Base-by-base conservation (phyloP, 2,888 invertebrate genomes). In the Tetheella fluctuosa region DNA sequence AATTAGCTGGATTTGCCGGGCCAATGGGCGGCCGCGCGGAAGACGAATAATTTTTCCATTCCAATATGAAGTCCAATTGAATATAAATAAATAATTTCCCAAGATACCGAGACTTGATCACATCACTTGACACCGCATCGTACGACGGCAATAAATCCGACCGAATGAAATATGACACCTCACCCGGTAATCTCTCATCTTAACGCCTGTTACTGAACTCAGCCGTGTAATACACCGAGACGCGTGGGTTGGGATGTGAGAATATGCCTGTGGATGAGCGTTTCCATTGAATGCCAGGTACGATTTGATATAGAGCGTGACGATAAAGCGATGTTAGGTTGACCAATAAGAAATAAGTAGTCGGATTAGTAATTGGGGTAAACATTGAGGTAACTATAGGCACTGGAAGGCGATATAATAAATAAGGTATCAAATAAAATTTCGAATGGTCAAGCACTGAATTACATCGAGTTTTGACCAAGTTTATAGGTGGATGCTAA, bases 121-220 rank as follows among this genome's bases (percentile, higher is more conserved):
- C 39, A 60, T 63, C 67, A 71, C 64, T 56, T 68, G 73, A 71
- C 68, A 73, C 68, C 62, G 37, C 61, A 64, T 55, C 60, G 64
- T 65, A 57, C 59, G 34, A 64, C 48, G 48, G 72, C 76, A 66
- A 83, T 84, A 81, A 84, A 85, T 84, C 80, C 74, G 65, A 60
- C 73, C 69, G 71, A 79, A 80, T 83, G 85, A 80, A 82, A 85
- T 81, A 80, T 75, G 79, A 81, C 77, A 76, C 80, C 66, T 66
- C 62, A 59, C 58, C 60, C 56, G 48, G 79, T 84, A 84, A 87
- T 87, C 85, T 83, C 76, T 84, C 85, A 87, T 85, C 85, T 85
- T 82, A 81, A 84, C 86, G 81, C 85, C 76, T 81, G 77, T 67
- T 76, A 73, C 70, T 76, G 71, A 74, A 77, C 73, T 75, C 77